A percentile compares a stretch with the other conserved stretches of the same genome.
Evolutionary conservation across 23 tunicate species (phyloP).

Genomic region (Halocynthia aurantium): DNA sequence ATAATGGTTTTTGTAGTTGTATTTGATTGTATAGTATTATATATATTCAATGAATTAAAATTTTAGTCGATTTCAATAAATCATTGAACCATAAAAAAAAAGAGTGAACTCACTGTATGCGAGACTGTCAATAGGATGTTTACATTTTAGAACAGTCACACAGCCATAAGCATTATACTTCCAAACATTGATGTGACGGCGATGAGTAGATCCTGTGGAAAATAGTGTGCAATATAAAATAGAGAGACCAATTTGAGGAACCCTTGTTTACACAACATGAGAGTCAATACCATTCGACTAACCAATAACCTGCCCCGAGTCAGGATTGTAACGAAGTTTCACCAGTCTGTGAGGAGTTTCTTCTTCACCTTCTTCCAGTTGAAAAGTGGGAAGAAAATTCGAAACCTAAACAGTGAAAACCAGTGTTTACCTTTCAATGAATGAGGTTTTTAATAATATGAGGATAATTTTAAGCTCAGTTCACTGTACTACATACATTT

Average conservation of each 20-base stretch:
- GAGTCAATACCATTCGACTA: neutral
- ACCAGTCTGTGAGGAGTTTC: constrained; percentile 41
- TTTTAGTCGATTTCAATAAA: neutral
- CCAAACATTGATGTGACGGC: constrained; percentile 81
- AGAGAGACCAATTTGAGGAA: neutral
- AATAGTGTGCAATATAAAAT: neutral
- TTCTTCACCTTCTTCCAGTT: constrained; percentile 46
- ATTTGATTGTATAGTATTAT: neutral
- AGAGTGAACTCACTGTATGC: constrained; percentile 56
- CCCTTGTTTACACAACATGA: neutral
- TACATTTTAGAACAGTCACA: constrained; percentile 74
- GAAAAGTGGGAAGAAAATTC: constrained; percentile 84
- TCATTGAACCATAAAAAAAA: neutral
- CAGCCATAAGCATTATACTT: constrained; percentile 73
- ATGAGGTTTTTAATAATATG: no score
- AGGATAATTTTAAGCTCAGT: no score
- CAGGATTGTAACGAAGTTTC: constrained; percentile 72
- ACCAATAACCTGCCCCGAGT: constrained; percentile 80
- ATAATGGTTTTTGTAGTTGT: neutral
- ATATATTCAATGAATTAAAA: neutral
- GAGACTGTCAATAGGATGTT: constrained; percentile 57
- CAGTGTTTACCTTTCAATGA: constrained; percentile 1
- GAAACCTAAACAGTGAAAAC: constrained; percentile 51
- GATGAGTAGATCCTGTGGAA: constrained; percentile 60
- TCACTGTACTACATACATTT: constrained; percentile 36